Base-by-base conservation (phyloP, 2,888 invertebrate genomes). In the Mactromeris polynyma region DNA sequence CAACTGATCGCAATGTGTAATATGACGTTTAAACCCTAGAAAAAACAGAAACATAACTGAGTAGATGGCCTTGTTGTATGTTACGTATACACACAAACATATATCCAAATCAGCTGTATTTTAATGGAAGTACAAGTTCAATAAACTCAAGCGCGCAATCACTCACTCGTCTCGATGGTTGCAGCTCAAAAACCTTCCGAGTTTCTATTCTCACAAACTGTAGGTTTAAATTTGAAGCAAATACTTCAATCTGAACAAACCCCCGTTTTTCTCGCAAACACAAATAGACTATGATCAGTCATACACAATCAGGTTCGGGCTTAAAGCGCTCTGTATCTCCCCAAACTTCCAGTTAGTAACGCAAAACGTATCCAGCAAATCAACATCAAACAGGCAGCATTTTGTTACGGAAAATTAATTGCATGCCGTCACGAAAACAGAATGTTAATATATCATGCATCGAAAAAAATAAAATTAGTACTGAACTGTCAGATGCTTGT, bases 341-440 rank as follows among this genome's bases (percentile, higher is more conserved):
- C 26, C 11, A 26, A n/a, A 26, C 58, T 7, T 64, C 26, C n/a
- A 26, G 58, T 64, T 26, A 64, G 58, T 26, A 64, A n/a, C 4
- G 3, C 26, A 0, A 6, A 64, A n/a, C 26, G 6, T 26, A 64
- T 21, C 26, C 6, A 64, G 11, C 58, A 64, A 46, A 64, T 21
- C 26, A 64, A 9, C 9, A n/a, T 0, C 9, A 73, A 73, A 33
- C 36, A 17, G 36, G 31, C 73, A 36, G 36, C 73, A 33, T 73
- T 73, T 73, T 33, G 73, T 36, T 33, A 19, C 7, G 19, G 26
- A 73, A 36, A 73, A 73, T 73, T 73, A 36, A 73, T 33, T 33
- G 73, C 31, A 36, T 73, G 73, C 73, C 36, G 73, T 73, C 73
- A 73, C 73, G 73, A 73, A 73, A 73, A 11, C 21, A 36, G 73